Base-by-base conservation (phyloP, 2,113 vertebrate species). In the Dolichallabes microphthalmus region DNA sequence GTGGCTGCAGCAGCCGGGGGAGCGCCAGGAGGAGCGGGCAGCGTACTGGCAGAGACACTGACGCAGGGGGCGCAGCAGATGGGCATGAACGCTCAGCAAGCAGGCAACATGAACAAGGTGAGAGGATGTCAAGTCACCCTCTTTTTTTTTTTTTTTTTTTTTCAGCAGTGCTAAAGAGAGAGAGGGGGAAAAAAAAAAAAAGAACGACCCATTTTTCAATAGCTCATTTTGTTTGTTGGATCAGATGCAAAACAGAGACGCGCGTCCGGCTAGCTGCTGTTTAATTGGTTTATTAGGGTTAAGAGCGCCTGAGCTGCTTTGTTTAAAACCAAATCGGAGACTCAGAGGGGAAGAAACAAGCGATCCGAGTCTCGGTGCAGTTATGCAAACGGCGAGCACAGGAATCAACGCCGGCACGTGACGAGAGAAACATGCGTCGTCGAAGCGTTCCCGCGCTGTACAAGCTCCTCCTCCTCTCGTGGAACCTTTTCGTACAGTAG, bases 21-120 rank as follows among this genome's bases (percentile, higher is more conserved):
- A 30, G 86, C 86, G 30, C 73, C 80, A 7, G 92, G 90, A 84
- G 93, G 88, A 89, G 93, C 96, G 15, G 94, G 95, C 88, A 99
- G 96, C 82, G 96, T 96, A 30, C 91, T 99, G 91, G 97, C 98
- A 22, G 98, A 99, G 91, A 98, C 98, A 3, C 95, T 99, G 87
- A 95, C 96, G 9, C 97, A 99, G 89, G 96, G 96, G 85, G 96
- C 96, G 30, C 96, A 97, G 78, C 96, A 96, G 92, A 97, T 98
- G 94, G 93, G 96, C 88, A 94, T 98, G 89, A 95, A 93, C 87
- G 86, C 85, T 11, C 89, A 89, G 55, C 89, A 89, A 75, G 63
- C 77, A 2, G 74, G 87, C 93, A 95, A 94, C 94, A 95, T 98
- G 92, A 94, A 94, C 91, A 99, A 99, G 96, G 98, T 99, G 94